Evolutionary conservation across 2,888 invertebrate species (phyloP).

Genomic region (Linyphia triangularis): DNA sequence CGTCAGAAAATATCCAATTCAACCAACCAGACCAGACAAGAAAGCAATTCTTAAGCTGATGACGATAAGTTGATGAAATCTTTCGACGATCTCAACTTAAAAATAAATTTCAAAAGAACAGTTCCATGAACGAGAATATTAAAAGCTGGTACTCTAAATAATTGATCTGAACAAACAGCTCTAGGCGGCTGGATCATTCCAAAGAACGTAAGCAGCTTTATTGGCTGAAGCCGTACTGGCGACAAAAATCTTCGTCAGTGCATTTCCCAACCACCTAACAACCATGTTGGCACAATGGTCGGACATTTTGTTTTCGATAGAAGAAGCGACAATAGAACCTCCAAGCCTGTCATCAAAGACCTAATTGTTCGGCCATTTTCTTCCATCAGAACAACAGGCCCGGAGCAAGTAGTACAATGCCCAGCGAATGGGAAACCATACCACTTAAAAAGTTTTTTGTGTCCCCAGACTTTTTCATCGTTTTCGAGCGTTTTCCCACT

Average conservation of each 20-base stretch:
- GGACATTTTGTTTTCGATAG: constrained; percentile 37
- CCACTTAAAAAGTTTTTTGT: constrained; percentile 59
- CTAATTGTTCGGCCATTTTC: constrained; percentile 67
- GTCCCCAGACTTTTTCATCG: constrained; percentile 38
- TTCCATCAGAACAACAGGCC: constrained; percentile 31
- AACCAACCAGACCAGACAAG: no score
- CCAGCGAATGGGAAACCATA: constrained; percentile 56
- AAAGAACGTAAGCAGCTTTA: background rate
- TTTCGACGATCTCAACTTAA: no score
- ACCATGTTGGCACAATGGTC: constrained; percentile 53
- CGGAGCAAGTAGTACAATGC: constrained; percentile 61
- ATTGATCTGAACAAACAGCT: background rate
- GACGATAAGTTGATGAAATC: no score
- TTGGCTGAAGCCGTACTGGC: background rate
- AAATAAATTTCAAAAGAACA: no score
- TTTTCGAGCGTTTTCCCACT: constrained; percentile 62
- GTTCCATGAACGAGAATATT: no score
- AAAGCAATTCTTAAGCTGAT: no score
- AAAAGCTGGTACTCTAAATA: no score
- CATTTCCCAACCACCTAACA: constrained; percentile 20
- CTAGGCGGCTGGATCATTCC: background rate
- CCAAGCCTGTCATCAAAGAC: constrained; percentile 63
- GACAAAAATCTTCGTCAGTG: background rate
- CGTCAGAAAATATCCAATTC: no score
- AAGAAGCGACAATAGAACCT: constrained; percentile 60